These are phyloP conservation scores for Sipunculus nudus DNA, from an alignment of 2,888 invertebrate genomes.

Conservation along the genomic window DNA sequence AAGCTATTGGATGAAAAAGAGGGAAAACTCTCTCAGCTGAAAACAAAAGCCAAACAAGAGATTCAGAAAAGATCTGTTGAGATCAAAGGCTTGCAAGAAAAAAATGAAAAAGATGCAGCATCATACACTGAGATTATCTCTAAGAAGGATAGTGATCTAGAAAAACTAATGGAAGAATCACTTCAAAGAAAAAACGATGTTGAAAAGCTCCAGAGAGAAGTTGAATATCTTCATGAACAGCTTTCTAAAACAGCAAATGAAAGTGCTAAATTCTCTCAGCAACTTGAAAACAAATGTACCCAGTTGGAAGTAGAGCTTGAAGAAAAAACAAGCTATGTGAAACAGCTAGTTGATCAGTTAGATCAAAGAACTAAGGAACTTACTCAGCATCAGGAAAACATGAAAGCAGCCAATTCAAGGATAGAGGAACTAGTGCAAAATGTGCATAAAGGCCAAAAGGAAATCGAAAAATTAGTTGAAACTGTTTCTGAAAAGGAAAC, in stretches of 20 bases:
- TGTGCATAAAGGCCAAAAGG: not conserved
- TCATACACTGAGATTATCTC: not conserved
- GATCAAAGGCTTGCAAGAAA: not conserved
- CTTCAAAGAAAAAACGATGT: slow-evolving; percentile 5
- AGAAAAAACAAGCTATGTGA: not conserved
- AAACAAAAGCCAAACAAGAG: not conserved
- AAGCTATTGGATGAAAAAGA: not conserved
- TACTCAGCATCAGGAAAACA: not conserved
- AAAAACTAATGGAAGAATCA: not conserved
- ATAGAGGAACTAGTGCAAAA: not conserved
- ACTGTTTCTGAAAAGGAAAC: not conserved
- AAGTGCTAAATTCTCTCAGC: not conserved
- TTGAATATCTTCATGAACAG: not conserved
- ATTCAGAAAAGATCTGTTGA: not conserved
- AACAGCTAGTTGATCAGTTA: slow-evolving; percentile 7
- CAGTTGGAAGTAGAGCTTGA: not conserved
- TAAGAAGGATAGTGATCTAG: not conserved
- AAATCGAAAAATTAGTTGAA: not conserved
- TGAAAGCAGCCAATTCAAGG: not conserved
- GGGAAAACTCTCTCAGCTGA: not conserved
- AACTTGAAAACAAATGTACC: slow-evolving; percentile 11
- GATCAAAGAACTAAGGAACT: not conserved
- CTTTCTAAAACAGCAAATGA: not conserved
- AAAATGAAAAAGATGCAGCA: not conserved
- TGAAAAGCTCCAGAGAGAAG: slow-evolving; percentile 1